Evolutionary conservation across 1,140 invertebrate species (phyloP), one percentile per base, ranked within the genome.

Genomic region (Cylas formicarius): DNA sequence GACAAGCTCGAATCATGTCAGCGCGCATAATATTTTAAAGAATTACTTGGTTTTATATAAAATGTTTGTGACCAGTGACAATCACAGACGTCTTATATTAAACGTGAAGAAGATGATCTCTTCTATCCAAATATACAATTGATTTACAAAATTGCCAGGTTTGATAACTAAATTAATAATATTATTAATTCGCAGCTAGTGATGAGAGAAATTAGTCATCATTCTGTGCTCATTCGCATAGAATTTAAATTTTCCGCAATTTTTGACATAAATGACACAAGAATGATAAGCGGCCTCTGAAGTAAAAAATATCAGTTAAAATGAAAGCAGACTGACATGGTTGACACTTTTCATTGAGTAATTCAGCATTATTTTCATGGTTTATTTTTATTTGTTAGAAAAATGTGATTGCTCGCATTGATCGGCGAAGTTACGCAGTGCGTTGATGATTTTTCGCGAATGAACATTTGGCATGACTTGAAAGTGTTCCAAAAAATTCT

Each of bases 261-360:
- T 26, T 26, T 26, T 26, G n/a, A 37, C 13, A 37, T 21, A 37
- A 1, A 37, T 10, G 7, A 20, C 18, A 22, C 5, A 20, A 37
- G 20, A 22, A 14, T 1, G 16, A 7, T 35, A 14, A 44, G 42
- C 42, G 42, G 32, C 42, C 31, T 27, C 42, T 44, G 9, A 26
- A 17, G 42, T 10, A 44, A 44, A 35, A 32, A 35, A 36, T 44
- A 31, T 33, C 18, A 2, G 10, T n/a, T n/a, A n/a, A n/a, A n/a
- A 23, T n/a, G 23, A 16, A 37, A 10, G 13, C 2, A 24, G 35
- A 11, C 31, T 33, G 31, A 27, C 19, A 35, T 44, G 33, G 21
- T 35, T 35, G 42, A 44, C 42, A 20, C 28, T 44, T 34, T 31
- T 27, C 33, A 35, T 11, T 44, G 42, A 27, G 10, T 6, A 24